phyloP scores from a whole-genome alignment of 1,140 invertebrate species.

The Phocides pigmalion region DNA sequence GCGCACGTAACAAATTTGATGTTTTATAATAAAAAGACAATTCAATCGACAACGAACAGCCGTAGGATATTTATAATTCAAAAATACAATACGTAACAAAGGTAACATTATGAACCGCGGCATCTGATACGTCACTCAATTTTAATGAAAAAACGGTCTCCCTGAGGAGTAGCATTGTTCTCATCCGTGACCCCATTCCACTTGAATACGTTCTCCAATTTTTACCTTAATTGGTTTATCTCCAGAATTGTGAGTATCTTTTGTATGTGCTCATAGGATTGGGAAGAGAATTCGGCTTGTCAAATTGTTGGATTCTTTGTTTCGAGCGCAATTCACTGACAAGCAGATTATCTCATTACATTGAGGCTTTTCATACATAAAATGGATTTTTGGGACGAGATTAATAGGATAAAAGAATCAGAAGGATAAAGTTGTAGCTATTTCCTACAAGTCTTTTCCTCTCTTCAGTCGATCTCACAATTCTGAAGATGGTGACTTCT shows the following conservation, averaged over 20 bases:
- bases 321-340: not conserved
- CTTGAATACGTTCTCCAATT: slow-evolving; percentile 28
- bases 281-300: slow-evolving; percentile 11
- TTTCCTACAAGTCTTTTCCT: no score
- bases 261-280: slow-evolving; percentile 1
- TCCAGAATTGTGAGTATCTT: slow-evolving; percentile 19
- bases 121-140: slow-evolving; percentile 30
- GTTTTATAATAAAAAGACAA: no score
- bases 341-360: no score
- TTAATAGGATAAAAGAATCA: no score
- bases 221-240: slow-evolving; percentile 34
- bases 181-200: slow-evolving; percentile 29
- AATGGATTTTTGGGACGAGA: no score
- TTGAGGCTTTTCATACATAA: no score
- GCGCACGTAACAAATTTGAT: no score
- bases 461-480: no score
- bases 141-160: slow-evolving; percentile 24
- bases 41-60: not conserved
- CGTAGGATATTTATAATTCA: not conserved
- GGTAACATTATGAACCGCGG: slow-evolving; percentile 8
- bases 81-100: slow-evolving; percentile 7
- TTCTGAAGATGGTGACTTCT: no score
- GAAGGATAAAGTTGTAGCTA: no score
- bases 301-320: slow-evolving; percentile 9
- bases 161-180: slow-evolving; percentile 29